Base-by-base conservation (phyloP, 1,140 invertebrate genomes). In the Anthonomus grandis region DNA sequence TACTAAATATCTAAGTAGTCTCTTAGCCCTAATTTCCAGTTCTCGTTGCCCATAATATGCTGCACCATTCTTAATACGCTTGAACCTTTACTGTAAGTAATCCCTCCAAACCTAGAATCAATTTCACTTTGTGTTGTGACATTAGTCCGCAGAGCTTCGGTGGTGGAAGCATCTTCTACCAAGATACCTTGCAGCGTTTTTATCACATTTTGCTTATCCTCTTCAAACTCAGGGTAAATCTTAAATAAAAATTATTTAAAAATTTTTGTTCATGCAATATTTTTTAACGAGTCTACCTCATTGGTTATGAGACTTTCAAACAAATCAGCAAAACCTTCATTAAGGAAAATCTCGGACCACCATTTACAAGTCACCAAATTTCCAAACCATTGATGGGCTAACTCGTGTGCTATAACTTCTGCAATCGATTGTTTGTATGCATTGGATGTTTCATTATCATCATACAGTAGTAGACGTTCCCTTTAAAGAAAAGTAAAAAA, bases 261-360 rank as follows among this genome's bases (percentile, higher is more conserved):
- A 42, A 0, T 15, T 4, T 21, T 39, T 39, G 27, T 31, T 31
- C n/a, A n/a, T n/a, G n/a, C n/a, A n/a, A n/a, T n/a, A n/a, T n/a
- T n/a, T n/a, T n/a, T n/a, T n/a, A n/a, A n/a, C n/a, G n/a, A n/a
- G 24, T 19, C 12, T 57, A 42, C 55, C 47, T 57, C 45, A 15
- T 49, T 13, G 8, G 55, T 27, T n/a, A 24, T 25, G 9, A 41
- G 21, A 63, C 84, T 90, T 71, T 90, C 82, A 76, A 95, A 86
- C 68, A 86, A 95, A 2, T 83, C 84, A 4, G 93, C 93, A 70
- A 96, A 95, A 1, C 92, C 92, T 78, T 95, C 91, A 73, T 94
- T 94, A 6, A 95, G 75, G 91, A 91, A 95, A 0, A 95, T 75
- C 72, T 95, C 91, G 69, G 89, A 86, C 93, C 93, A 96, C 92